Evolutionary conservation across 2,113 vertebrate genomes (phyloP).

Genomic region (Lucifuga dentata): DNA sequence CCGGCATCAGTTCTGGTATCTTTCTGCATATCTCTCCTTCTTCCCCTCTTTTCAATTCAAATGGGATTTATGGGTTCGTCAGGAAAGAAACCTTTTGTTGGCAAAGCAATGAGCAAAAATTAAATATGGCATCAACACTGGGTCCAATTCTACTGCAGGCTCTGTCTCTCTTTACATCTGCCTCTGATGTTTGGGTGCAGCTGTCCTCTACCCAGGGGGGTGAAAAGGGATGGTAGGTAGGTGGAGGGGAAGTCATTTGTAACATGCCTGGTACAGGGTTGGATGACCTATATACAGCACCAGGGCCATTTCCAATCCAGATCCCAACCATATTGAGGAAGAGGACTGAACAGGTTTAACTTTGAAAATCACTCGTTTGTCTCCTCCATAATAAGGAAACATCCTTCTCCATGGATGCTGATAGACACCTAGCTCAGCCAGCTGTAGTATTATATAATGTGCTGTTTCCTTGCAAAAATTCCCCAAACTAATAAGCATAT

Average conservation of each 20-base stretch:
- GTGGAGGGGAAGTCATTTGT: slow-evolving; percentile 34
- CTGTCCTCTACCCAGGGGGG: slow-evolving; percentile 7
- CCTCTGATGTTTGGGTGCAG: slow-evolving; percentile 23
- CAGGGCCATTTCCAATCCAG: background rate
- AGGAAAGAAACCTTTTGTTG: slow-evolving; percentile 13
- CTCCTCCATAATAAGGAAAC: no score
- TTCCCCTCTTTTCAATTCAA: slow-evolving; percentile 26
- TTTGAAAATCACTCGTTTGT: no score
- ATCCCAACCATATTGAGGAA: no score
- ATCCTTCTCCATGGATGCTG: no score
- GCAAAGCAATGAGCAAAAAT: slow-evolving; percentile 26
- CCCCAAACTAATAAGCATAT: no score
- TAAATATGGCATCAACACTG: slow-evolving; percentile 25
- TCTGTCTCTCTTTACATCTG: background rate
- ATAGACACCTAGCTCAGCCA: no score
- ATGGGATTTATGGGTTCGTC: slow-evolving; percentile 24
- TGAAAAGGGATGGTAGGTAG: slow-evolving; percentile 24
- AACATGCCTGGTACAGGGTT: slow-evolving; percentile 20
- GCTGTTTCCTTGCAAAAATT: no score
- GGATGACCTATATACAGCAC: slow-evolving; percentile 13
- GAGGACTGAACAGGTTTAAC: no score
- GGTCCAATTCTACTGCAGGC: slow-evolving; percentile 22
- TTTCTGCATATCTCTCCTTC: background rate
- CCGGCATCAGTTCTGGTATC: background rate
- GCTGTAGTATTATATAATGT: no score